phyloP scores from a whole-genome alignment of 1,140 invertebrate species.

The Coptotermes formosanus region DNA sequence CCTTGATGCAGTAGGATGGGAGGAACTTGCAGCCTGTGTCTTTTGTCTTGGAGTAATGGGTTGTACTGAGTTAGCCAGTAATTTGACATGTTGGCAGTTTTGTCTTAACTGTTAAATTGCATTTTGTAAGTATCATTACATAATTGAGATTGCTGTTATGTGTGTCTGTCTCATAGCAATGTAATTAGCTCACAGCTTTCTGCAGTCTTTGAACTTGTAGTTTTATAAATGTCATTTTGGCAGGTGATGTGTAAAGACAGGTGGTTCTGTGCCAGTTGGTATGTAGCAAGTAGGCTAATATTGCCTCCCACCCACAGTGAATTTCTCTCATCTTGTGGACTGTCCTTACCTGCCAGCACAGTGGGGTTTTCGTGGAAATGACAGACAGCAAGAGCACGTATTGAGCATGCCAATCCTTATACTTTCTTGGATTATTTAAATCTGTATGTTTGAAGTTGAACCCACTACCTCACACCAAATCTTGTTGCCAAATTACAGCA shows the following conservation, averaged over 20 bases:
- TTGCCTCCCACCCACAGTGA: background rate
- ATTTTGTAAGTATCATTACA: too few species aligned
- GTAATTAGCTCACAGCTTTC: background rate
- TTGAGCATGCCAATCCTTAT: background rate
- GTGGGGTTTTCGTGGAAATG: background rate
- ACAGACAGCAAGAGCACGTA: background rate
- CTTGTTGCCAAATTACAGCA: too few species aligned
- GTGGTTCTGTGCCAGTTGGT: background rate
- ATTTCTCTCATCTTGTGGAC: background rate
- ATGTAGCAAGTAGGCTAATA: background rate
- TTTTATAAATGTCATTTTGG: background rate
- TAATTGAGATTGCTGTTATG: too few species aligned
- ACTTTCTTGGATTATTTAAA: background rate
- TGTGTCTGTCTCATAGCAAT: too few species aligned
- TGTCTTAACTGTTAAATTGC: too few species aligned
- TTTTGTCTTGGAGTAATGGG: too few species aligned
- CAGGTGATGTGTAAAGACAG: background rate
- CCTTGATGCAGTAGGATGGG: too few species aligned
- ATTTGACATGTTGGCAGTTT: too few species aligned
- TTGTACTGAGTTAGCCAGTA: too few species aligned
- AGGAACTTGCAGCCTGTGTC: too few species aligned
- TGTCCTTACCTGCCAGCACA: background rate
- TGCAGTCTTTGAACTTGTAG: background rate
- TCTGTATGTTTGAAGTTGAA: background rate
- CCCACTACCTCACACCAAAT: background rate